Evolutionary conservation across 2,888 invertebrate species (phyloP).

Genomic region (Stegophylla sp.): DNA sequence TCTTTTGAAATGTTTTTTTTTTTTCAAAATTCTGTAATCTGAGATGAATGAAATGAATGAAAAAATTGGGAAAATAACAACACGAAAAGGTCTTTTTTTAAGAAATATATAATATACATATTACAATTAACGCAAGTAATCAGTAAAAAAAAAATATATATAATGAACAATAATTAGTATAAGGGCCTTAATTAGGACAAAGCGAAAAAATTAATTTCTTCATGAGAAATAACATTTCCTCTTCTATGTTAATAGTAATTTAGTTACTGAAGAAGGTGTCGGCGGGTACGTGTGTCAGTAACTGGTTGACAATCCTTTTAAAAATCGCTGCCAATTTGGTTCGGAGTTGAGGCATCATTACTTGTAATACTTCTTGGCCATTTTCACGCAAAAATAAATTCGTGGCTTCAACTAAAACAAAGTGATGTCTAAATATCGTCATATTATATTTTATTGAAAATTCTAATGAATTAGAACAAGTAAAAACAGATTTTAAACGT

Average conservation of each 20-base stretch:
- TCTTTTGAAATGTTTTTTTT: too few relatives aligned
- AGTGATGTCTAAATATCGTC: not conserved
- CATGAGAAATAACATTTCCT: not conserved
- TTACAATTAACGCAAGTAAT: conserved; percentile 40
- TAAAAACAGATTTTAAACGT: too few relatives aligned
- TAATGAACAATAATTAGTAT: conserved; percentile 45
- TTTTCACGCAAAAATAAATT: conserved; percentile 76
- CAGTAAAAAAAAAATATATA: conserved; percentile 44
- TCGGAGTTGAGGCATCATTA: conserved; percentile 74
- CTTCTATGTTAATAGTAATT: not conserved
- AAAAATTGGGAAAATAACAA: too few relatives aligned
- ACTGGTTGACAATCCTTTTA: conserved; percentile 72
- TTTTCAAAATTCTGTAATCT: too few relatives aligned
- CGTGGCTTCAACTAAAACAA: conserved; percentile 72
- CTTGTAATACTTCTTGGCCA: conserved; percentile 73
- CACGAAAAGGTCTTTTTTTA: conserved; percentile 4
- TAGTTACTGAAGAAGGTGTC: conserved; percentile 69
- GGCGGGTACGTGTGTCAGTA: conserved; percentile 72
- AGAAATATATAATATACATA: conserved; percentile 14
- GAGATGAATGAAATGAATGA: too few relatives aligned
- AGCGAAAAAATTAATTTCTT: not conserved
- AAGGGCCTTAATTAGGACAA: conserved; percentile 20
- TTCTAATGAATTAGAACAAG: too few relatives aligned
- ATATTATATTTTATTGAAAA: too few relatives aligned
- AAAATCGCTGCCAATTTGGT: conserved; percentile 72